Base-by-base conservation (phyloP, 2,888 invertebrate genomes). In the Caenorhabditis uteleia region DNA sequence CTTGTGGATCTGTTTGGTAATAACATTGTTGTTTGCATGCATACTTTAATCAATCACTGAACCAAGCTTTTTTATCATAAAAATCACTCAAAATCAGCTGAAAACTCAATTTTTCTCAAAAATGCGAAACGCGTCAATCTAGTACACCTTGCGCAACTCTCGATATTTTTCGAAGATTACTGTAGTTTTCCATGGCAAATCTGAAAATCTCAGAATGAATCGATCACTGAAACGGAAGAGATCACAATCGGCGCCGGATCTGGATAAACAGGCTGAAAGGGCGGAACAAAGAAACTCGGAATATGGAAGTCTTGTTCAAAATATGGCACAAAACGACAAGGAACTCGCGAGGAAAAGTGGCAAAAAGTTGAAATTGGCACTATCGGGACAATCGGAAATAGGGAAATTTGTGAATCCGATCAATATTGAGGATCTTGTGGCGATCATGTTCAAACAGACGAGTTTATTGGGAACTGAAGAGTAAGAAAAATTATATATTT, bases 371-470 rank as follows among this genome's bases (percentile, higher is more conserved):
- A 64, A 64, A 21, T 16, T 27, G 16, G 44, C 54, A 40, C 36
- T 64, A 20, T 20, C 62, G 25, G 50, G 57, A 27, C 42, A 26
- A n/a, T 4, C 26, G 20, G 53, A 53, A 26, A 64, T 64, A 25
- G 31, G 29, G 2, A 23, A 18, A 8, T 64, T 64, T 26, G 64
- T 64, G 27, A 46, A 53, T 31, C 31, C 23, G 3, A 33, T 31
- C 34, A 64, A 64, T 42, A 8, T 64, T 3, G 64, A 64, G 25
- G 53, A 48, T 26, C 23, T 64, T 18, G 51, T 53, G 5, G 18
- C 40, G 8, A 50, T 64, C 20, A 57, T 64, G n/a, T 42, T 53
- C 26, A 57, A 48, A 27, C 57, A 64, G 8, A 58, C 57, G 5
- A n/a, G 21, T 8, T 21, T 53, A n/a, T 33, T 66, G 42, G 61